Conservation (phyloP, 2,113 vertebrate species). For the Hippocampus barbouri region DNA sequence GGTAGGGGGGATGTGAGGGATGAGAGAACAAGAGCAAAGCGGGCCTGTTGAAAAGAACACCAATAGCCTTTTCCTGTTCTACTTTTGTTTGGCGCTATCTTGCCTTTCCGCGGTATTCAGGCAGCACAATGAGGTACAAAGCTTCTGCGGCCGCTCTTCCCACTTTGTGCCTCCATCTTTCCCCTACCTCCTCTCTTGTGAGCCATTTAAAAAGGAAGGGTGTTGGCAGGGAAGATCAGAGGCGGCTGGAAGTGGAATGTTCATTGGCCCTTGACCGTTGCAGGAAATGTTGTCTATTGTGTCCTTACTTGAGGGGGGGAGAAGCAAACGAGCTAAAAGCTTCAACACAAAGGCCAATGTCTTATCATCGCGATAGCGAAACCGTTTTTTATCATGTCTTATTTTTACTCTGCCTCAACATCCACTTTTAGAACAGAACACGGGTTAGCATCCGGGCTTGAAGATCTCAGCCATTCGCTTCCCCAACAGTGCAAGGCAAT, state of each 20-base stretch:
- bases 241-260: constrained; percentile 41
- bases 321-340: constrained; percentile 22
- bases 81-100: constrained; percentile 59
- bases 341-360: constrained; percentile 19
- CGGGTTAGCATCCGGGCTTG: constrained; percentile 14
- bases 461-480: constrained; percentile 22
- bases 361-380: constrained; percentile 24
- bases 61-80: constrained; percentile 61
- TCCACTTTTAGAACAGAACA: not conserved
- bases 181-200: constrained; percentile 27
- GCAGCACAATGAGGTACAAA: constrained; percentile 60
- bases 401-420: constrained; percentile 10
- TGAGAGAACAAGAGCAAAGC: constrained; percentile 7
- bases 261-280: constrained; percentile 31
- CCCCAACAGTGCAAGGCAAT: constrained; percentile 20
- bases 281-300: constrained; percentile 51
- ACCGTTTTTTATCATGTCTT: constrained; percentile 11
- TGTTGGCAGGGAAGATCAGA: constrained; percentile 28
- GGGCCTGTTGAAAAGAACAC: constrained; percentile 40
- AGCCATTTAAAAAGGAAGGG: constrained; percentile 40
- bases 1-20: not conserved
- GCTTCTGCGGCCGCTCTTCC: constrained; percentile 32
- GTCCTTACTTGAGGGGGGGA: constrained; percentile 10
- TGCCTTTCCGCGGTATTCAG: constrained; percentile 53
- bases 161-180: constrained; percentile 12